Evolutionary conservation across 2,113 vertebrate species (phyloP).

Genomic region (Eclectus roratus): DNA sequence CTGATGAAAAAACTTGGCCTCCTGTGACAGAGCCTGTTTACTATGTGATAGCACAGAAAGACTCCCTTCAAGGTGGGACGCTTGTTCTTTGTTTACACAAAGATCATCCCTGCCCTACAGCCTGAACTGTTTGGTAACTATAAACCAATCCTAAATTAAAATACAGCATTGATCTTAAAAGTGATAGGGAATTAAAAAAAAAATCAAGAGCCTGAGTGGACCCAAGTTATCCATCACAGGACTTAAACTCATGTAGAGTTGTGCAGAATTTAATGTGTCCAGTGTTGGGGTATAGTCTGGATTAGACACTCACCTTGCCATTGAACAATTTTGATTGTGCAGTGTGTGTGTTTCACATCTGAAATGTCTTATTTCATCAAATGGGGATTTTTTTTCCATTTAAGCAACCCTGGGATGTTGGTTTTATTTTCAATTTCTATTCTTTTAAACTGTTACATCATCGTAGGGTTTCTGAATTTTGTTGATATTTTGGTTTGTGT

Average conservation of each 20-base stretch:
- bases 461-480: background rate
- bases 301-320: background rate
- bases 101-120: background rate
- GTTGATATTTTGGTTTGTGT: background rate
- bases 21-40: background rate
- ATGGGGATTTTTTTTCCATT: background rate
- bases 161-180: background rate
- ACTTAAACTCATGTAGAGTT: background rate
- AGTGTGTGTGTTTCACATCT: background rate
- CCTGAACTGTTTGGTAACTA: background rate
- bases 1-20: background rate
- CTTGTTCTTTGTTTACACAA: background rate
- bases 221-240: background rate
- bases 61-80: background rate
- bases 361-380: background rate
- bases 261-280: background rate
- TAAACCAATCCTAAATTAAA: background rate
- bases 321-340: background rate
- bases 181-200: too few relatives aligned
- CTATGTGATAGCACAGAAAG: background rate
- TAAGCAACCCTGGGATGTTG: background rate
- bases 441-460: background rate
- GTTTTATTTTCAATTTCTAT: background rate
- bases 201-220: background rate
- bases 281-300: background rate